Base-by-base conservation (phyloP, 2,113 vertebrate genomes). In the Seriola dumerili region DNA sequence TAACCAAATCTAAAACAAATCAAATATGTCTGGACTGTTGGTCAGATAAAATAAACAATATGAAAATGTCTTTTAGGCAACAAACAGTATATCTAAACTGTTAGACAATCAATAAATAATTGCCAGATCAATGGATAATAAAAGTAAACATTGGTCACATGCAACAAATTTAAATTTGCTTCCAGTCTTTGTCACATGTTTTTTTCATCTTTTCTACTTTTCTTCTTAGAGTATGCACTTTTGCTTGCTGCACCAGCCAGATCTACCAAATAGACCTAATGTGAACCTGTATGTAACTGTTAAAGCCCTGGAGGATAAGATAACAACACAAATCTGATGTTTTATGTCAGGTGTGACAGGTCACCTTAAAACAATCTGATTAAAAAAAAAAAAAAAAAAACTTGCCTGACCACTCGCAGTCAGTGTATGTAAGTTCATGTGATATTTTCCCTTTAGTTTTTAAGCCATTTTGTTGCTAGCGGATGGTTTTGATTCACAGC, bases 311-410 rank as follows among this genome's bases (percentile, higher is more conserved):
- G 8, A 76, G 48, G 48, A 76, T 66, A 64, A n/a, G 40, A 66
- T 6, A 63, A 21, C 40, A 69, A 29, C 25, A 48, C 29, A 59
- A 36, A 72, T 57, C 55, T 50, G 44, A 62, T 48, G 0, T 16
- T 63, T 69, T 29, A 4, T 32, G 57, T 38, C 14, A 66, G 38
- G 13, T 59, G 21, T 63, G 59, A 71, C 73, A 78, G 52, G 16
- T 65, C 14, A 68, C n/a, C 16, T 71, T 55, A 19, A 55, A 74
- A 66, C 17, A 4, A 86, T 75, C 75, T 29, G 29, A 29, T 29
- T n/a, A 25, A 25, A 25, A 25, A 25, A 25, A 25, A 25, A 25
- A 25, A 25, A 25, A 25, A 25, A 25, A 25, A 25, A 25, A 25
- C 25, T 38, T 19, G 42, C 16, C 14, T 44, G 34, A 67, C 59